Conservation (phyloP, 2,797 vertebrate species). For the Muscicapa striata region DNA sequence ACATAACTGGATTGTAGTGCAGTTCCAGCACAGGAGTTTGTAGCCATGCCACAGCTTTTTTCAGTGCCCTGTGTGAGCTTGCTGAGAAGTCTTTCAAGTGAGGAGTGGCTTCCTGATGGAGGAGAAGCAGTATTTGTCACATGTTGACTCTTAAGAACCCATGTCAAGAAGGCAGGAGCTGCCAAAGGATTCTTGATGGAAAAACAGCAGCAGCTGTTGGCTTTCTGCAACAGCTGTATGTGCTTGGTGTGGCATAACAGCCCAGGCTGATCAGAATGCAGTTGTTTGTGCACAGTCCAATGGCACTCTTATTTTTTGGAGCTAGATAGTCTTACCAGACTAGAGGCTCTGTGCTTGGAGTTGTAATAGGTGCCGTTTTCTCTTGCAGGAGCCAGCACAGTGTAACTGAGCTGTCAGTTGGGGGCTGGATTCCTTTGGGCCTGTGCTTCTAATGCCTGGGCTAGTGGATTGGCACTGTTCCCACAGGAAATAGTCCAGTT, state of each 20-base stretch:
- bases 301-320: not conserved
- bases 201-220: not conserved
- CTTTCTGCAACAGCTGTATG: not conserved
- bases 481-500: not conserved
- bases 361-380: not conserved
- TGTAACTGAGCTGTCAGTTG: fast-evolving
- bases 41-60: no score
- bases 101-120: no score
- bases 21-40: no score
- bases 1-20: no score
- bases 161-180: no score
- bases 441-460: not conserved
- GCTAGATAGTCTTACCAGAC: not conserved
- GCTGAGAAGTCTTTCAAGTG: no score
- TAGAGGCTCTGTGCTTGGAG: not conserved
- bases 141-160: no score
- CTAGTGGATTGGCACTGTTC: not conserved
- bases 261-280: not conserved
- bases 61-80: no score
- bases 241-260: not conserved
- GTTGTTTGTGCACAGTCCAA: not conserved
- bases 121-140: no score
- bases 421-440: not conserved
- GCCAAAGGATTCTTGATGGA: not conserved
- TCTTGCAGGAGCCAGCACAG: not conserved